A percentile compares a stretch with the other conserved stretches of the same genome.
These are phyloP conservation scores for Diplolepis rosae DNA, from an alignment of 2,888 invertebrate species.

Conservation along the genomic window DNA sequence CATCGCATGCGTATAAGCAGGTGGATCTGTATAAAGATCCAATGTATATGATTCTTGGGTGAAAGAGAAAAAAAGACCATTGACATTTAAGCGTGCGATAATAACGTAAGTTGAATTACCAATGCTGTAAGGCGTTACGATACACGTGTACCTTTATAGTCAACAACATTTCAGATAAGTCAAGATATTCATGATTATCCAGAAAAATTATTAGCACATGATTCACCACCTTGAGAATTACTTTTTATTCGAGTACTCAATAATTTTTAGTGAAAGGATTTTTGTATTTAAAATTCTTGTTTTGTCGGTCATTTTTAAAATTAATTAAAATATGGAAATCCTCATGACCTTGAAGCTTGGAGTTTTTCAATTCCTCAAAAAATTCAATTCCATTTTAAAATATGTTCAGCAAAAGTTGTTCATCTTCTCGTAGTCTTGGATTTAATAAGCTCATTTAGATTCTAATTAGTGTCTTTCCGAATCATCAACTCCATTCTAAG, in stretches of 20 bases:
- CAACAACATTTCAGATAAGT: not conserved
- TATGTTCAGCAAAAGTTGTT: too few species aligned
- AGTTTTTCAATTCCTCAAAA: too few species aligned
- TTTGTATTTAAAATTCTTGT: too few species aligned
- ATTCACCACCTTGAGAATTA: not conserved
- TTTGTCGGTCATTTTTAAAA: too few species aligned
- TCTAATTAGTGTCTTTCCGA: too few species aligned
- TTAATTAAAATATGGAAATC: too few species aligned
- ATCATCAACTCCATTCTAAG: too few species aligned
- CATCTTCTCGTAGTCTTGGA: too few species aligned
- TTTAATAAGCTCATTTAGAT: too few species aligned
- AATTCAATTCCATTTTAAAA: too few species aligned
- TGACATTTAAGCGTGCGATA: conserved; percentile 63
- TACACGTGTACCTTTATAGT: conserved; percentile 6
- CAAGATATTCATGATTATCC: conserved; percentile 6
- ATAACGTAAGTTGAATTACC: conserved; percentile 58
- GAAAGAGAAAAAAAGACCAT: conserved; percentile 52
- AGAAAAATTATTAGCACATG: not conserved
- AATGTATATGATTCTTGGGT: not conserved
- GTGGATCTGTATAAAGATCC: not conserved
- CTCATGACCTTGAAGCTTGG: too few species aligned
- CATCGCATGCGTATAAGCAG: conserved; percentile 1
- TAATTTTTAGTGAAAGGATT: too few species aligned
- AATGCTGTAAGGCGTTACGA: conserved; percentile 35
- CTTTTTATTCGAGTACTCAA: not conserved